Evolutionary conservation across 2,113 vertebrate species (phyloP).

Genomic region (Argyrosomus japonicus): DNA sequence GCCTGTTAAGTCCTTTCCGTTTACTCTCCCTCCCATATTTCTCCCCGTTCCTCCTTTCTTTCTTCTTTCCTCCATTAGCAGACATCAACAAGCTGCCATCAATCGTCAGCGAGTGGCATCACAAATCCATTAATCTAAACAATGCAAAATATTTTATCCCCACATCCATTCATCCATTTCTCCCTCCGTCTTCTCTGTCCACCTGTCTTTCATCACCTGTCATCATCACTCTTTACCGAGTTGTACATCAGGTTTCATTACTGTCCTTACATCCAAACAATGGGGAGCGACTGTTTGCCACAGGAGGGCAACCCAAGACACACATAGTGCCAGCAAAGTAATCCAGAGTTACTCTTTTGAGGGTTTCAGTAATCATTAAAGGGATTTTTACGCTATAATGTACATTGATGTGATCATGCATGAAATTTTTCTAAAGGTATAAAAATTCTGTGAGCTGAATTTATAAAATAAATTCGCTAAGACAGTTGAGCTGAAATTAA

Average conservation of each 20-base stretch:
- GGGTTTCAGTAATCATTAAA: not conserved
- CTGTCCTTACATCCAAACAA: constrained; percentile 23
- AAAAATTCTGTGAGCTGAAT: not conserved
- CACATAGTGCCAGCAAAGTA: not conserved
- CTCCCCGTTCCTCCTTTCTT: not conserved
- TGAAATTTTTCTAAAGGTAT: not conserved
- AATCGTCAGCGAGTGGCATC: constrained; percentile 15
- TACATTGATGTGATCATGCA: not conserved
- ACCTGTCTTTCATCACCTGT: constrained; percentile 23
- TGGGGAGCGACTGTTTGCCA: not conserved
- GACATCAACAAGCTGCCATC: constrained; percentile 23
- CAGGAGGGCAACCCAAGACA: not conserved
- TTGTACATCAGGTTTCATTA: constrained; percentile 35
- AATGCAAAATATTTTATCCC: constrained; percentile 30
- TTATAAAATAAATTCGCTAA: constrained; percentile 8
- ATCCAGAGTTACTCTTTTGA: constrained; percentile 11
- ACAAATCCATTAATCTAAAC: constrained; percentile 40
- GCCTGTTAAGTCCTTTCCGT: not conserved
- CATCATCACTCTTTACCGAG: constrained; percentile 24
- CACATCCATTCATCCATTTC: constrained; percentile 4
- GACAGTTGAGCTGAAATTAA: not conserved
- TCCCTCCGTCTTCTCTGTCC: not conserved
- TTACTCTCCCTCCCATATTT: not conserved
- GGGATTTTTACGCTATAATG: no score
- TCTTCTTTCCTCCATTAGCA: constrained; percentile 13